phyloP scores from a whole-genome alignment of 1,140 invertebrate genomes.

The Macrosteles quadrilineatus region DNA sequence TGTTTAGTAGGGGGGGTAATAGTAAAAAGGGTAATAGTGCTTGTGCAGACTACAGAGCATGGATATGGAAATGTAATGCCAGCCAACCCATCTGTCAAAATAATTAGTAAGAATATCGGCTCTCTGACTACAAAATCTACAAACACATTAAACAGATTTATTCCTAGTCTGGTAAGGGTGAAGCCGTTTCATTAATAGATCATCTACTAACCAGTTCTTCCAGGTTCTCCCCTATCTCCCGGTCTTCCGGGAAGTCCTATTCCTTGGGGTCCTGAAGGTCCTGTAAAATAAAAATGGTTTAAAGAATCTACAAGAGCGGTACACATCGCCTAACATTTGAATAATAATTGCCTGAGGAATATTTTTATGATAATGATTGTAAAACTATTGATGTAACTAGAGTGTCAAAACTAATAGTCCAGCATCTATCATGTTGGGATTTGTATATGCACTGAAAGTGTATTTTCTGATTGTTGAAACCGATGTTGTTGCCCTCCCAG shows the following conservation, averaged over 20 bases:
- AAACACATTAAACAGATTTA: too few species aligned
- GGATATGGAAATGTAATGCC: too few species aligned
- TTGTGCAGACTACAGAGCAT: too few species aligned
- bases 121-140: too few species aligned
- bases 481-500: too few species aligned
- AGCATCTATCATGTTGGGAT: background rate
- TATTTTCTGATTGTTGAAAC: background rate
- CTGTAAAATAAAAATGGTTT: constrained; percentile 47
- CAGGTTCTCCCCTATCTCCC: constrained; percentile 65
- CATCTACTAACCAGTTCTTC: constrained; percentile 60
- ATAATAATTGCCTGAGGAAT: background rate
- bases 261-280: constrained; percentile 63
- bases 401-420: background rate
- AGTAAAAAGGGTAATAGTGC: too few species aligned
- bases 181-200: too few species aligned
- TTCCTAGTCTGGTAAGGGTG: too few species aligned
- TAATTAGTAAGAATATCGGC: too few species aligned
- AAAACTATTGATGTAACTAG: background rate
- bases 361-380: background rate
- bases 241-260: constrained; percentile 58
- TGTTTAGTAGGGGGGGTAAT: too few species aligned
- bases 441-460: background rate
- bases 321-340: background rate
- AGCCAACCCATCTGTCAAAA: too few species aligned
- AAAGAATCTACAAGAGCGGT: too few species aligned